phyloP scores from a whole-genome alignment of 2,888 invertebrate genomes.

The Dasysyrphus tricinctus region DNA sequence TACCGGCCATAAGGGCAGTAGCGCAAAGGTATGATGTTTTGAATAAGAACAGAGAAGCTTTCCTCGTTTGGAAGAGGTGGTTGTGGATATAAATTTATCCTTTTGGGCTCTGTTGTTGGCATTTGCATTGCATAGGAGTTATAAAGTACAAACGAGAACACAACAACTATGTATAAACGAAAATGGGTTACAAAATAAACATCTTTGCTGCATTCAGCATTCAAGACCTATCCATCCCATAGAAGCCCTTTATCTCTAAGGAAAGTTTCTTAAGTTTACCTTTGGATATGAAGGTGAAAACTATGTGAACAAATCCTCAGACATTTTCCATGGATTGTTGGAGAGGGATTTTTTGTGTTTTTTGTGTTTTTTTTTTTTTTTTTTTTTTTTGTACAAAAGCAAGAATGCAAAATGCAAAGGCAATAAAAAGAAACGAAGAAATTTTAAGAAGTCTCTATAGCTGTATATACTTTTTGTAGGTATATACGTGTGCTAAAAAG shows the following conservation, averaged over 20 bases:
- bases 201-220: constrained; percentile 7
- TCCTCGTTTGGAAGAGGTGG: not conserved
- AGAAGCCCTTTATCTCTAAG: constrained; percentile 1
- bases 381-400: too few species aligned
- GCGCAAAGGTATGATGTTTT: constrained; percentile 22
- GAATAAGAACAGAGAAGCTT: constrained; percentile 7
- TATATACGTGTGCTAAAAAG: not conserved
- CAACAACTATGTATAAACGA: not conserved
- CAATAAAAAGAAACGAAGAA: constrained; percentile 16
- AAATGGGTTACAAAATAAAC: constrained; percentile 16
- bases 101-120: not conserved
- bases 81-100: not conserved
- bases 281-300: constrained; percentile 1
- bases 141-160: not conserved
- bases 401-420: not conserved
- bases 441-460: constrained; percentile 17
- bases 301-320: constrained; percentile 21
- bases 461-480: not conserved
- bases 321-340: constrained; percentile 18
- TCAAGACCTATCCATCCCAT: constrained; percentile 11
- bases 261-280: constrained; percentile 20
- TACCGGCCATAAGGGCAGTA: constrained; percentile 39
- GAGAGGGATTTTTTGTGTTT: not conserved
- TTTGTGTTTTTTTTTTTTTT: not conserved
- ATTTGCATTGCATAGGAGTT: constrained; percentile 8